Evolutionary conservation across 2,797 vertebrate species (phyloP), one percentile per base, ranked within the genome.

Genomic region (Syngnathus acus): DNA sequence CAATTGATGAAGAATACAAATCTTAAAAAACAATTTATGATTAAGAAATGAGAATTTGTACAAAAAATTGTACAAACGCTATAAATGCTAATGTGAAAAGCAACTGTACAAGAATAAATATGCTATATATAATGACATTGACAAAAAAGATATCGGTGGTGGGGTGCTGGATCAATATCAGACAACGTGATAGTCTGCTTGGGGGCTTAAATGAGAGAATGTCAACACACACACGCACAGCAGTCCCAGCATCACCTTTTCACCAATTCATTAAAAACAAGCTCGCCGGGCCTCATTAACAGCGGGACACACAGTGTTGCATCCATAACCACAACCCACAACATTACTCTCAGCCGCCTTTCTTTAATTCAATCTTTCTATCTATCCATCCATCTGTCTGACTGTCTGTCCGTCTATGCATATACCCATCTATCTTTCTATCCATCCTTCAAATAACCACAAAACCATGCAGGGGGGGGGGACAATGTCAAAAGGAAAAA

Each of bases 251-350:
- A 58, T 77, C 78, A 82, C 80, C 75, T 84, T 78, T 80, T 72
- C 4, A 68, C 77, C 79, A 79, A 86, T 86, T 82, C 82, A 89
- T 88, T 89, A 90, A 89, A 86, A 87, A 87, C 74, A 71, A 84
- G 85, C 86, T 87, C 77, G 68, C 77, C 37, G 72, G 82, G 83
- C 80, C 86, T 91, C 88, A 87, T 91, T 90, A 90, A 82, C 79
- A 78, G 70, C 70, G 65, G 69, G 82, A 75, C 79, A 81, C 80
- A 87, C 84, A 78, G 82, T 80, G 70, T 77, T 66, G 78, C 83
- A 74, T 77, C 74, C 76, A 83, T 78, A 87, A 87, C 84, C 82
- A 87, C 82, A 88, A 84, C 82, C 80, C 80, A 84, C 80, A 86
- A 74, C 86, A 88, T 89, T 86, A 32, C 26, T 26, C 26, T 32